Conservation (phyloP, 2,113 vertebrate genomes). For the Dicerorhinus sumatrensis region DNA sequence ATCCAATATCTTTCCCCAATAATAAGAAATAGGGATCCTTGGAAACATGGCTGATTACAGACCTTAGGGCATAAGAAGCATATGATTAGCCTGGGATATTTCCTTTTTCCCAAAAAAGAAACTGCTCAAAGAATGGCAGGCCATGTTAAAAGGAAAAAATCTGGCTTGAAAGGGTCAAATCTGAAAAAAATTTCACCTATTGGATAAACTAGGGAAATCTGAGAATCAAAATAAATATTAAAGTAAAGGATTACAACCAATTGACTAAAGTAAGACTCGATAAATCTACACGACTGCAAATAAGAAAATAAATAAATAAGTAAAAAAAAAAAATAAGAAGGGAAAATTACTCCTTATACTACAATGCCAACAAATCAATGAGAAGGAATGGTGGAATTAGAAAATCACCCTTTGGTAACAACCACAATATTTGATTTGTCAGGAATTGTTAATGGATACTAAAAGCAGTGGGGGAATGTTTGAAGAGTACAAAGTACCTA, state of each 20-base stretch:
- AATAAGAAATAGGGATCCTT: not conserved
- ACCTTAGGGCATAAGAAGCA: not conserved
- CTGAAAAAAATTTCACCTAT: not conserved
- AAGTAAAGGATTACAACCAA: not conserved
- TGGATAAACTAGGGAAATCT: not conserved
- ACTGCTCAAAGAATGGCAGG: not conserved
- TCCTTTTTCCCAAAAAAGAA: not conserved
- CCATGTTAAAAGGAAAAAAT: not conserved
- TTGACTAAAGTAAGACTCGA: not conserved
- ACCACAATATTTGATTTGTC: not conserved
- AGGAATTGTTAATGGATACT: not conserved
- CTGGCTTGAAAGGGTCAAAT: not conserved
- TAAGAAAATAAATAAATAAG: not conserved
- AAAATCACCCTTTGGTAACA: not conserved
- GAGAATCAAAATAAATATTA: not conserved
- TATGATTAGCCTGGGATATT: not conserved
- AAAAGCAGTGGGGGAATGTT: not conserved
- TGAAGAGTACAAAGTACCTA: not conserved
- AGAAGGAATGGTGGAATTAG: not conserved
- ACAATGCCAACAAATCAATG: not conserved
- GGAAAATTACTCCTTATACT: not conserved
- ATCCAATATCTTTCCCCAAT: not conserved
- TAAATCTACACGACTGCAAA: not conserved
- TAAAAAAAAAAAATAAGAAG: not conserved
- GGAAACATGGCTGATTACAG: not conserved